Evolutionary conservation across 2,797 vertebrate genomes (phyloP).

Genomic region (Heteromormyrus szaboi): DNA sequence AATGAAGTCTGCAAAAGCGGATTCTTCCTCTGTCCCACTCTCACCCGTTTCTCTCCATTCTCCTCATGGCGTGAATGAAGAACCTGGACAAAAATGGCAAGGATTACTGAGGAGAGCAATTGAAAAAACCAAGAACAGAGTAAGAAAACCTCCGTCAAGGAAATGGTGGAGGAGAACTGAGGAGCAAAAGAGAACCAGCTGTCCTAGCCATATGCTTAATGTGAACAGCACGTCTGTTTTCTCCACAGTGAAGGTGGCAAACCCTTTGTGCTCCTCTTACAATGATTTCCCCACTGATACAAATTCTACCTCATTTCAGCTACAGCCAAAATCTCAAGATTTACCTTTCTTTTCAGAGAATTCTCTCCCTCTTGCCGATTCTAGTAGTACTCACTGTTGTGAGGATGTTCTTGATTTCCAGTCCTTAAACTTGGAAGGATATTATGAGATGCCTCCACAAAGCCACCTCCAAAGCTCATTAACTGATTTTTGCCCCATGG

Average conservation of each 20-base stretch:
- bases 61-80: conserved; percentile 30
- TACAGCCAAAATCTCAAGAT: conserved; percentile 57
- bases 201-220: conserved; percentile 65
- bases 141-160: conserved; percentile 47
- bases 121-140: conserved; percentile 37
- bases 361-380: conserved; percentile 57
- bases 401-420: conserved; percentile 69
- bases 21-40: conserved; percentile 51
- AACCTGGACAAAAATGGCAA: neutral
- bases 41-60: conserved; percentile 58
- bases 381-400: conserved; percentile 63
- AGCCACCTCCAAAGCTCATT: conserved; percentile 61
- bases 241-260: conserved; percentile 54
- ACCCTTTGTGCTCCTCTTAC: conserved; percentile 57
- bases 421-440: conserved; percentile 69
- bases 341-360: conserved; percentile 57
- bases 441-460: conserved; percentile 59
- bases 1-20: conserved; percentile 38
- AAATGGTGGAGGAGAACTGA: conserved; percentile 33
- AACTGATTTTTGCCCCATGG: conserved; percentile 62
- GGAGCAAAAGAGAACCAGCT: conserved; percentile 34
- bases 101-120: conserved; percentile 32
- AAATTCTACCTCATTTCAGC: conserved; percentile 46
- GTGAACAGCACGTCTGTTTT: conserved; percentile 67
- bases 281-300: conserved; percentile 41